Evolutionary conservation across 92 coral and sea anemone species (phyloP).

Genomic region (Micromussa lordhowensis): DNA sequence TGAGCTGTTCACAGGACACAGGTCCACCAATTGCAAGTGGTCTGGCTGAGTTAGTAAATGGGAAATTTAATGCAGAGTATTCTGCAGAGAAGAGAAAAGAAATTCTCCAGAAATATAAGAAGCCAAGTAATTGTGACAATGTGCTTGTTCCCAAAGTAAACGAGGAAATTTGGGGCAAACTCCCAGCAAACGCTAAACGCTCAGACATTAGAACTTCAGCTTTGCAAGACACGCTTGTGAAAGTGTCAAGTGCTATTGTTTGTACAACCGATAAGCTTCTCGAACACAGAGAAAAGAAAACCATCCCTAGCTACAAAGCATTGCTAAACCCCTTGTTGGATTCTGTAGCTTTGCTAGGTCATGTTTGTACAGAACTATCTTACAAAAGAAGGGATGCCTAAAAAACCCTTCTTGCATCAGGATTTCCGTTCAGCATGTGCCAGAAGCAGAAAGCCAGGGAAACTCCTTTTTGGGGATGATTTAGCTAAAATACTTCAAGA

Average conservation of each 20-base stretch:
- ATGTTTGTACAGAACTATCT: constrained; percentile 44
- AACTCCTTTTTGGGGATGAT: constrained; percentile 58
- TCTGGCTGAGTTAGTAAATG: constrained; percentile 32
- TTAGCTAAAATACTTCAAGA: constrained; percentile 36
- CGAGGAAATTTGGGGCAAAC: constrained; percentile 46
- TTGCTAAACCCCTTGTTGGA: constrained; percentile 30
- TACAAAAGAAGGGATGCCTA: constrained; percentile 53
- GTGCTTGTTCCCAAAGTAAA: constrained; percentile 37
- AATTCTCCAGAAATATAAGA: constrained; percentile 25
- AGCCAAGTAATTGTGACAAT: constrained; percentile 26
- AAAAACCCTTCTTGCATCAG: constrained; percentile 44
- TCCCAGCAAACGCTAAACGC: constrained; percentile 29
- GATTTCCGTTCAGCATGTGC: constrained; percentile 45
- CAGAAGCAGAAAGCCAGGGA: constrained; percentile 33
- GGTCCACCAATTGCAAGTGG: constrained; percentile 31
- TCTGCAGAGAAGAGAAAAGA: constrained; percentile 45
- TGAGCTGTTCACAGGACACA: constrained; percentile 32
- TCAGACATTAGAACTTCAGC: constrained; percentile 36
- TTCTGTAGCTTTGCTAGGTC: constrained; percentile 33
- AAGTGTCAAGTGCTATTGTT: constrained; percentile 56
- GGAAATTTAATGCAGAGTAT: constrained; percentile 16
- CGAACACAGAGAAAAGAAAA: constrained; percentile 46
- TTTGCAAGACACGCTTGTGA: constrained; percentile 45
- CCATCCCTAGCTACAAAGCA: constrained; percentile 38
- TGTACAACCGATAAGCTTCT: constrained; percentile 2